Evolutionary conservation across 2,888 invertebrate genomes (phyloP), one percentile per base, ranked within the genome.

Genomic region (Dynastes maya): DNA sequence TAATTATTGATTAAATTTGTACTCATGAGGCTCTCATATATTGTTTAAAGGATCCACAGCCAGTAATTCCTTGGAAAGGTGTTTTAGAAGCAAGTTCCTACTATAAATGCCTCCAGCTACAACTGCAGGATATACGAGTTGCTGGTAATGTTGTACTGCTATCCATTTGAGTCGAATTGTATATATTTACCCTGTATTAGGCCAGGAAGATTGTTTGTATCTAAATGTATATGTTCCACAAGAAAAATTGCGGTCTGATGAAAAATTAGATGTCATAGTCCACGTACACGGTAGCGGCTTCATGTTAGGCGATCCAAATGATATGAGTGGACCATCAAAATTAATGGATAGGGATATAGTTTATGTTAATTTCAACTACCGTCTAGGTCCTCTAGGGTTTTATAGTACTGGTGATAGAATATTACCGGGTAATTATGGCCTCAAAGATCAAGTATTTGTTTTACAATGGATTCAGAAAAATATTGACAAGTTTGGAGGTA

Each of bases 371-470:
- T 81, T 88, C 13, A 88, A 87, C 80, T 88, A 88, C 67, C 82
- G 88, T 16, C 76, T 88, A 22, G 80, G 78, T 4, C 76, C 78
- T 1, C 70, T 75, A 2, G 94, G 95, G 76, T 94, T 95, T 86
- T 88, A 94, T 0, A 94, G 93, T 84, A 94, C 94, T 0, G 93
- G 92, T 8, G 94, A 95, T 81, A 90, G 91, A 0, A 84, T 90
- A 0, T 89, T 93, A 0, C 91, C 94, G 0, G 93, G 93, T 2
- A 94, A 94, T 86, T 91, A 91, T 83, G 94, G 94, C 0, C 85
- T 94, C 51, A 94, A 94, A 84, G 94, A 94, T 89, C 94, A 94
- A 87, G 90, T 89, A 40, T 89, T 92, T 81, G 94, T 93, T 0
- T 86, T 95, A 63, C 90, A 90, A 80, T 95, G 94, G 94, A 88